These are phyloP conservation scores for Cephonodes hylas DNA, from an alignment of 2,888 invertebrate genomes.

Conservation along the genomic window DNA sequence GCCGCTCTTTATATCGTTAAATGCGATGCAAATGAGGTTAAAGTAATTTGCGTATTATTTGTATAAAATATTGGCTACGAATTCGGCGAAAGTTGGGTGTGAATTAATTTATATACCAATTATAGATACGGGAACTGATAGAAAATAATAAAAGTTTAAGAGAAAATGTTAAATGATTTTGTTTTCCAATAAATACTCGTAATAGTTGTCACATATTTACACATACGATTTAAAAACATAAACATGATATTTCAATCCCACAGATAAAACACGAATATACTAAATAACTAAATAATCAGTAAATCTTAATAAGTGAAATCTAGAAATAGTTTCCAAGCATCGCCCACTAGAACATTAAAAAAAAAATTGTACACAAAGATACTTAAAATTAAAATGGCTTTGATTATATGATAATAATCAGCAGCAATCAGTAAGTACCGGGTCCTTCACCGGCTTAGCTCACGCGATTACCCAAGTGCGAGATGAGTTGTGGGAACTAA, in stretches of 20 bases:
- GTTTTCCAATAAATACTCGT: too few species aligned
- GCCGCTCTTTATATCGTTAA: not conserved
- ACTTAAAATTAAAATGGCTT: slow-evolving; percentile 2
- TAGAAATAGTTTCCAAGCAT: too few species aligned
- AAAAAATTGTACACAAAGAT: not conserved
- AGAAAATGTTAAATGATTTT: too few species aligned
- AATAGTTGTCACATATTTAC: too few species aligned
- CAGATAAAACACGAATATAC: too few species aligned
- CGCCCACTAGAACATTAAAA: not conserved
- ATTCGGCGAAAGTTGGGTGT: not conserved
- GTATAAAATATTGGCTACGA: not conserved
- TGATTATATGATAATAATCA: slow-evolving; percentile 4
- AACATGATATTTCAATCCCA: too few species aligned
- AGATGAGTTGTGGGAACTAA: slow-evolving; percentile 13
- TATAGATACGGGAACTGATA: not conserved
- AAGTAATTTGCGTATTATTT: not conserved
- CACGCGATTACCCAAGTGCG: slow-evolving; percentile 13
- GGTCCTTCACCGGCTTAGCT: slow-evolving; percentile 5
- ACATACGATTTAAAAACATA: too few species aligned
- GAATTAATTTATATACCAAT: not conserved
- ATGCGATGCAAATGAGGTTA: not conserved
- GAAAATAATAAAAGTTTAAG: not conserved
- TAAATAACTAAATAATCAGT: too few species aligned
- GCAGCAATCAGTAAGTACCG: slow-evolving; percentile 1
- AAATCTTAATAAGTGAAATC: too few species aligned